These are phyloP conservation scores for Paramormyrops hopkinsi DNA, from an alignment of 2,797 vertebrate genomes.

Conservation along the genomic window DNA sequence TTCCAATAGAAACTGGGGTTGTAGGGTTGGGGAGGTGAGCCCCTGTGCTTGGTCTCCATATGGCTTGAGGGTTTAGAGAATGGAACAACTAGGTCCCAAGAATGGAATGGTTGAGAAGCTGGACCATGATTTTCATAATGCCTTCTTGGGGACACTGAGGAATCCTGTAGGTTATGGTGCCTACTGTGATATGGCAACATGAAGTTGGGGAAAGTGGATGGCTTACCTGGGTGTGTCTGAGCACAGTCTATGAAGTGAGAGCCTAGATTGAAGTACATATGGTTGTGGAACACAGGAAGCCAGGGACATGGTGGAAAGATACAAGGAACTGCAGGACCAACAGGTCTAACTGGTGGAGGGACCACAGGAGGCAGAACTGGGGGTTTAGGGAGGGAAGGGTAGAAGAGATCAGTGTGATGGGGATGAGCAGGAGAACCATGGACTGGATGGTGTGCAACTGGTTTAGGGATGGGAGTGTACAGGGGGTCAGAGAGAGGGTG, in stretches of 20 bases:
- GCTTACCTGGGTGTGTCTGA: no score
- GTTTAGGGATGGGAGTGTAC: not conserved
- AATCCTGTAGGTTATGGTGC: not conserved
- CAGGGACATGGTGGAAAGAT: not conserved
- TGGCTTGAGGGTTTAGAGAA: not conserved
- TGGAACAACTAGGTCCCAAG: not conserved
- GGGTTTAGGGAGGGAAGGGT: not conserved
- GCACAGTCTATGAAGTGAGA: not conserved
- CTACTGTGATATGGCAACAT: not conserved
- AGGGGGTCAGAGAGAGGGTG: not conserved
- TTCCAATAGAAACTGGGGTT: not conserved
- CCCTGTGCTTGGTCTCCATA: not conserved
- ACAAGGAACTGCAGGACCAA: not conserved
- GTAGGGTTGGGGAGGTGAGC: not conserved
- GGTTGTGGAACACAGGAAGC: not conserved
- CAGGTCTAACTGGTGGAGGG: no score
- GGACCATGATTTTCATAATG: not conserved
- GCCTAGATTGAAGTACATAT: not conserved
- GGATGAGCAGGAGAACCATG: not conserved
- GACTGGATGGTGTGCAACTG: not conserved
- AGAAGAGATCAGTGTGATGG: not conserved
- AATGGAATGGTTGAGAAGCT: not conserved
- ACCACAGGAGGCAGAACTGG: not conserved
- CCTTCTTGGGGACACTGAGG: not conserved
- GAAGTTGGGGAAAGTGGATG: not conserved